Evolutionary conservation across 2,888 invertebrate genomes (phyloP).

Genomic region (Scaeva pyrastri): DNA sequence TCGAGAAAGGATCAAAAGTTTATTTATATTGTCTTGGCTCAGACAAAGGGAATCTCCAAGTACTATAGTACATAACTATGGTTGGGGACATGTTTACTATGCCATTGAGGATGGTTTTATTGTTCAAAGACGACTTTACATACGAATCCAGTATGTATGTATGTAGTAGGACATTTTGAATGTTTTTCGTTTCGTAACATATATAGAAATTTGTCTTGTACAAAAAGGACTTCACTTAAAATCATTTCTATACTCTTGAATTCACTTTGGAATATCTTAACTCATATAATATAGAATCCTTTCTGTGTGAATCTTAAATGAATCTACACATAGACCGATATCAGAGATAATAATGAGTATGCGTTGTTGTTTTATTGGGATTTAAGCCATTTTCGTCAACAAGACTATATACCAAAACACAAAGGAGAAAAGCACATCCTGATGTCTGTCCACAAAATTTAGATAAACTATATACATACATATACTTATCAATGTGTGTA

Average conservation of each 20-base stretch:
- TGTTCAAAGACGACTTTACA: slow-evolving; percentile 47
- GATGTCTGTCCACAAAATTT: slow-evolving; percentile 16
- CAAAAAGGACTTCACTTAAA: slow-evolving; percentile 28
- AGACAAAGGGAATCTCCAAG: slow-evolving; percentile 61
- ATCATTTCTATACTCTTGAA: slow-evolving; percentile 45
- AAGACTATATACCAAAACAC: not conserved
- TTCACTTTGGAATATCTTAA: slow-evolving; percentile 52
- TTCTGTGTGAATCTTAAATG: not conserved
- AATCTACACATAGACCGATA: not conserved
- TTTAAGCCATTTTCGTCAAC: slow-evolving; percentile 29
- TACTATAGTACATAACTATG: too few species aligned
- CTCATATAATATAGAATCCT: not conserved
- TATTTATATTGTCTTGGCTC: slow-evolving; percentile 58
- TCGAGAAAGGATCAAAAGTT: slow-evolving; percentile 61
- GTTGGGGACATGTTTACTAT: slow-evolving; percentile 50
- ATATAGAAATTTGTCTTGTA: slow-evolving; percentile 24
- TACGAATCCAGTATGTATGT: not conserved
- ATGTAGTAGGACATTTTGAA: slow-evolving; percentile 2
- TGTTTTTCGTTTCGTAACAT: not conserved
- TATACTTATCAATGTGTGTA: too few species aligned
- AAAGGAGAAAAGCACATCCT: slow-evolving; percentile 22
- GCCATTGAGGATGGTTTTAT: slow-evolving; percentile 61
- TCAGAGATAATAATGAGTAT: not conserved
- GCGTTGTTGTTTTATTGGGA: slow-evolving; percentile 33
- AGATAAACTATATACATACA: slow-evolving; percentile 30